Evolutionary conservation across 2,113 vertebrate species (phyloP), one percentile per base, ranked within the genome.

Genomic region (Marmota flaviventris): DNA sequence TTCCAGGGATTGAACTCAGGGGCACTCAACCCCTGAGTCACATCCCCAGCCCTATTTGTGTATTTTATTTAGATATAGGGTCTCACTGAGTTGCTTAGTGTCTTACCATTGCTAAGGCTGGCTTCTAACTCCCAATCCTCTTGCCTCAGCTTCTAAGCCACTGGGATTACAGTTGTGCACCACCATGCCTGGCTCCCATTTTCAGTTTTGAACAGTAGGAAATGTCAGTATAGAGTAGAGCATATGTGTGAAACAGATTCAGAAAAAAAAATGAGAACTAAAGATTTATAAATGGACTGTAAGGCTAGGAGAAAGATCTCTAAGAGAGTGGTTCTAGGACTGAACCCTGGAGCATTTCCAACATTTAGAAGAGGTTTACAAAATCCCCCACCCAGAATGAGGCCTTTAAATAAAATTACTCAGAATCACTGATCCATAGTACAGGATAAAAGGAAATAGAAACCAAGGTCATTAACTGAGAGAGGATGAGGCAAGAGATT

Each of bases 161-260:
- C 51, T 53, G 51, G 51, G 51, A 53, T 53, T 53, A 53, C 12
- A 16, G 51, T 13, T 53, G 14, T 53, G 51, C 51, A 0, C 51
- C 51, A 14, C 51, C 51, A 14, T 13, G 3, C 51, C 51, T 14
- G 12, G 51, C 51, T 53, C 51, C 51, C n/a, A 88, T 82, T 88
- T 85, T 94, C 34, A 58, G 14, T 87, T 97, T 95, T 72, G n/a
- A 17, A 73, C 9, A 13, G n/a, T 58, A 94, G 92, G 73, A 87
- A 85, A 53, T 95, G 75, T 84, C 72, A 51, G 0, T 93, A 24
- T 79, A 4, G 11, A 81, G 11, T 83, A 18, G 29, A 70, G 10
- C 77, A 24, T 69, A 2, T 61, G 34, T 83, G 29, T 76, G 61
- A 84, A 89, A 87, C 17, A 58, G 92, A 22, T 72, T 95, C 27